These are phyloP conservation scores for Coelopa pilipes DNA, from an alignment of 2,888 invertebrate genomes.

Conservation along the genomic window DNA sequence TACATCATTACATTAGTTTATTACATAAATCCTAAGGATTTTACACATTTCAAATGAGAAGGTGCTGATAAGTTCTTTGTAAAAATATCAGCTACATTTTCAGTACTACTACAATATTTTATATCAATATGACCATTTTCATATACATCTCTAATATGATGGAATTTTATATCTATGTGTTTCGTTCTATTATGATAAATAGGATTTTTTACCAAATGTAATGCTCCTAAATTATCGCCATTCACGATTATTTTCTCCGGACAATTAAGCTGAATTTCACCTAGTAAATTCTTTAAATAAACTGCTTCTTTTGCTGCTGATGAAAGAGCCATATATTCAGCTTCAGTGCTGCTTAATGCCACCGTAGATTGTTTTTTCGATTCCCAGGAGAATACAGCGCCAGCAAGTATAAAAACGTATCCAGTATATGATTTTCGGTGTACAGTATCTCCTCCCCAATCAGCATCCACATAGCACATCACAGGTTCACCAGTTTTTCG, in stretches of 20 bases:
- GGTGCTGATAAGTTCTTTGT: constrained; percentile 37
- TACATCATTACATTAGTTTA: constrained; percentile 14
- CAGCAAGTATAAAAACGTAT: constrained; percentile 34
- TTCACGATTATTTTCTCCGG: constrained; percentile 16
- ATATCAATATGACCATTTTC: constrained; percentile 29
- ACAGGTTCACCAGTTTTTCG: constrained; percentile 31
- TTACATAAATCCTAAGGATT: constrained; percentile 31
- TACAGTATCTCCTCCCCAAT: constrained; percentile 39
- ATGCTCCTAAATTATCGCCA: constrained; percentile 29
- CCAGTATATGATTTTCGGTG: constrained; percentile 42
- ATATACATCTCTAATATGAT: constrained; percentile 34
- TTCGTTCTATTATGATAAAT: constrained; percentile 40
- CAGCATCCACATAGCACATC: constrained; percentile 41
- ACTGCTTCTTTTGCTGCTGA: constrained; percentile 32
- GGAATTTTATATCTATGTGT: constrained; percentile 39
- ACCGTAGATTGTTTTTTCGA: constrained; percentile 41
- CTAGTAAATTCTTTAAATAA: not conserved
- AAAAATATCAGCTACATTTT: constrained; percentile 39
- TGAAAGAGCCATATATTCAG: constrained; percentile 41
- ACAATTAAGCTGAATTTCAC: constrained; percentile 18
- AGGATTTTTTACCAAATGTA: constrained; percentile 39
- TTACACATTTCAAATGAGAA: constrained; percentile 31
- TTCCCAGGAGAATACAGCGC: constrained; percentile 42
- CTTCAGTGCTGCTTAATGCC: constrained; percentile 35
- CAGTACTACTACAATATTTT: constrained; percentile 35